phyloP scores from a whole-genome alignment of 2,888 invertebrate species.

The Exocentrus adspersus region DNA sequence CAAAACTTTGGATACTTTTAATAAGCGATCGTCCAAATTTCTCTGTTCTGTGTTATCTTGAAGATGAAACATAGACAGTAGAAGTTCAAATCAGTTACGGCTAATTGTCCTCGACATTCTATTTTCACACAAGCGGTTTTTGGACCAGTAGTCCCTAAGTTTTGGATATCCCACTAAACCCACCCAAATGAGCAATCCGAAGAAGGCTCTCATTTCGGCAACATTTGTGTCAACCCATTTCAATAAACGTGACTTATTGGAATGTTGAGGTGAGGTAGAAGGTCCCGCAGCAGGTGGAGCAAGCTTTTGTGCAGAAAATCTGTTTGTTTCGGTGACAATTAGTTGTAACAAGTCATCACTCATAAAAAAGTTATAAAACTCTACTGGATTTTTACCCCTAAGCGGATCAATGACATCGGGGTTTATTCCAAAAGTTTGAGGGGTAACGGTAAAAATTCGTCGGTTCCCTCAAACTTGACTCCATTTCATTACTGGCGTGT shows the following conservation, averaged over 20 bases:
- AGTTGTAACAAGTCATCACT: too few species aligned
- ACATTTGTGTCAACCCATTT: constrained; percentile 6
- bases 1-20: constrained; percentile 18
- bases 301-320: not conserved
- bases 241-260: not conserved
- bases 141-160: not conserved
- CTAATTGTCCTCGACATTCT: not conserved
- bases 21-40: constrained; percentile 19
- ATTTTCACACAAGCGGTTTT: constrained; percentile 1
- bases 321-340: constrained; percentile 2
- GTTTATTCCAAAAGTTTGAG: too few species aligned
- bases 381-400: too few species aligned
- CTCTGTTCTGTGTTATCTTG: constrained; percentile 24
- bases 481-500: too few species aligned
- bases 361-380: too few species aligned
- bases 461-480: too few species aligned
- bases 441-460: too few species aligned
- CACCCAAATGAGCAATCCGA: constrained; percentile 12
- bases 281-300: not conserved
- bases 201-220: constrained; percentile 16
- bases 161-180: constrained; percentile 18
- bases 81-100: constrained; percentile 5
- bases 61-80: constrained; percentile 18
- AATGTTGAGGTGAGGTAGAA: too few species aligned
- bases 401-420: too few species aligned